Base-by-base conservation (phyloP, 2,888 invertebrate species). In the Nemotelus pantherinus region DNA sequence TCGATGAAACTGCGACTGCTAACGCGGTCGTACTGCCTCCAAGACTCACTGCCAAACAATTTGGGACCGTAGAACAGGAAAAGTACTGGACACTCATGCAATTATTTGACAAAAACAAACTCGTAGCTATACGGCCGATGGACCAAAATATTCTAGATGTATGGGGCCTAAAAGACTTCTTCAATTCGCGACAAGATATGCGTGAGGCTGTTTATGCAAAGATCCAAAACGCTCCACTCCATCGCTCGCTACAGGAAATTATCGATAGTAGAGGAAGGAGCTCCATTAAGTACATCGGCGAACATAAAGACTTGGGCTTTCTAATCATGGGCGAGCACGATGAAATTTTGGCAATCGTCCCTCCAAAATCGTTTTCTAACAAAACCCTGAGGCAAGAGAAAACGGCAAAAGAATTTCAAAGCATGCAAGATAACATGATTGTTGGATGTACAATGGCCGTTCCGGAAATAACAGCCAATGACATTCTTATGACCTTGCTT, bases 221-320 rank as follows among this genome's bases (percentile, higher is more conserved):
- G 4, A 53, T 44, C 2, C 2, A n/a, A 3, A 55, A 57, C n/a
- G 55, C 2, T 41, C 44, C 71, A 44, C 10, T 71, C 4, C 55
- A 53, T 7, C 43, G 39, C 2, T 41, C 55, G 2, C 9, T 71
- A 10, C 71, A 71, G 44, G 71, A 71, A 2, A 53, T 71, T 43
- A 43, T 45, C 4, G 57, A 53, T 6, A 2, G 7, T 3, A 55
- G 57, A 5, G 55, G 45, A 5, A 7, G 45, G 41, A 65, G 47
- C 5, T 45, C 45, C n/a, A 65, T 65, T 10, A 65, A 45, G 47
- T 65, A 65, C n/a, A n/a, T 65, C 3, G 65, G 65, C 3, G 5
- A n/a, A 45, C 65, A 65, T 43, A 3, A 43, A 39, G 65, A 65
- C 4, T n/a, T 65, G 10, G 65, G 65, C 4, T 9, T 45, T 7